These are phyloP conservation scores for Pasiphila rectangulata DNA, from an alignment of 2,888 invertebrate genomes.

Conservation along the genomic window DNA sequence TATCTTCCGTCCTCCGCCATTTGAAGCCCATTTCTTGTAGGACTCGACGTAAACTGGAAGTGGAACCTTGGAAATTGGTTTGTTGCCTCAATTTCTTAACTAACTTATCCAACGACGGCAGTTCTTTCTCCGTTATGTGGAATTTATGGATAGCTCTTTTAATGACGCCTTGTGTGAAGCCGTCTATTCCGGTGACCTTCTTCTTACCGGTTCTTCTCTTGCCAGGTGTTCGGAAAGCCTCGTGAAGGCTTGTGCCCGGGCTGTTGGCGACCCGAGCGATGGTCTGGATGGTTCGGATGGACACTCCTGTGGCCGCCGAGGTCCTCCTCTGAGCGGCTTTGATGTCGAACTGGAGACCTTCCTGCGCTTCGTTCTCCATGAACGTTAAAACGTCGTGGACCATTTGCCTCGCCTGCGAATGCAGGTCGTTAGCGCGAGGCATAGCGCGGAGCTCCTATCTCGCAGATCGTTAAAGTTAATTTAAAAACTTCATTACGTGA, in stretches of 20 bases:
- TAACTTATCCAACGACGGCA: slow-evolving; percentile 6
- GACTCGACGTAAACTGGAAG: slow-evolving; percentile 10
- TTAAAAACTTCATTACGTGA: too few species aligned
- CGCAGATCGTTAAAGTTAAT: too few species aligned
- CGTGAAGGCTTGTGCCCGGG: not conserved
- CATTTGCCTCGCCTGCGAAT: slow-evolving; percentile 16
- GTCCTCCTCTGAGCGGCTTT: slow-evolving; percentile 23
- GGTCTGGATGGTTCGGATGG: slow-evolving; percentile 19
- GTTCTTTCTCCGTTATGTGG: slow-evolving; percentile 9
- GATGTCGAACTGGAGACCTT: slow-evolving; percentile 20
- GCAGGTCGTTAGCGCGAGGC: slow-evolving; percentile 13
- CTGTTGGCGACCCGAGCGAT: slow-evolving; percentile 11
- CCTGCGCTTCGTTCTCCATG: slow-evolving; percentile 25
- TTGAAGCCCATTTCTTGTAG: slow-evolving; percentile 10
- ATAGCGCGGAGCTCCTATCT: too few species aligned
- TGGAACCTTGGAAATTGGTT: slow-evolving; percentile 10
- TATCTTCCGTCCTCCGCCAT: slow-evolving; percentile 11
- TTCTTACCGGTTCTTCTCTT: slow-evolving; percentile 34
- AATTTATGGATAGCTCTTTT: slow-evolving; percentile 17
- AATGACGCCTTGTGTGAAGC: slow-evolving; percentile 6
- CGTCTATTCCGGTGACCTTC: slow-evolving; percentile 30
- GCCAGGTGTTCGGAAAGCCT: slow-evolving; percentile 37
- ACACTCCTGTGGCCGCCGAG: slow-evolving; percentile 26
- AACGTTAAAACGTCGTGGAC: slow-evolving; percentile 19
- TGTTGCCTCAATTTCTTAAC: slow-evolving; percentile 2